Percentiles rank a stretch among this genome's conserved stretches.
These are phyloP conservation scores for Crotalus horridus DNA, from an alignment of 2,113 vertebrate genomes.

Conservation along the genomic window DNA sequence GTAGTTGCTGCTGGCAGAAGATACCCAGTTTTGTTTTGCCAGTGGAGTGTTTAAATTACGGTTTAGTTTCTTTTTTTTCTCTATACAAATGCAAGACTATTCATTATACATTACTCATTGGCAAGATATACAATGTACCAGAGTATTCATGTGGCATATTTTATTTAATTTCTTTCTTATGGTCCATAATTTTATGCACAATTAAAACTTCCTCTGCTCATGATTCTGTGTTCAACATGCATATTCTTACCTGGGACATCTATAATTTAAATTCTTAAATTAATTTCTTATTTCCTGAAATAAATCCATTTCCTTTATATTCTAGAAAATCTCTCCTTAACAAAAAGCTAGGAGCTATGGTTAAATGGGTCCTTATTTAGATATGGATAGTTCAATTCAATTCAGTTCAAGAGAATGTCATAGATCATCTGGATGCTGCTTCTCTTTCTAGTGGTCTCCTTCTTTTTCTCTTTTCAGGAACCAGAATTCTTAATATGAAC, in stretches of 20 bases:
- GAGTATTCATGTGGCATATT: neutral
- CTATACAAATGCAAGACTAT: neutral
- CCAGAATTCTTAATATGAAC: neutral
- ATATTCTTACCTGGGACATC: neutral
- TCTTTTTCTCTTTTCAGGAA: neutral
- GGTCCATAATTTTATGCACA: neutral
- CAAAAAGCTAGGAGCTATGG: neutral
- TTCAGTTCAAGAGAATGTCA: neutral
- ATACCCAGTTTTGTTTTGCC: neutral
- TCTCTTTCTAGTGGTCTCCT: neutral
- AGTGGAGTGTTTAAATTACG: neutral
- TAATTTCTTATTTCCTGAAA: neutral
- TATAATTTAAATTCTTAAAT: neutral
- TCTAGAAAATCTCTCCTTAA: neutral
- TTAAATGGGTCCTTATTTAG: neutral
- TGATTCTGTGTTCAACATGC: neutral
- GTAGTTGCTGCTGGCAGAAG: neutral
- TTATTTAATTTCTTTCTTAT: neutral
- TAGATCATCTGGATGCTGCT: neutral
- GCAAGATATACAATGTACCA: neutral
- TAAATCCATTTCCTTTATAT: neutral
- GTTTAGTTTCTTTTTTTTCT: rapidly evolving
- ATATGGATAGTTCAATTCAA: neutral
- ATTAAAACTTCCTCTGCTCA: neutral
- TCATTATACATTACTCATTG: neutral